Evolutionary conservation across 2,888 invertebrate species (phyloP).

Genomic region (Melolontha melolontha): DNA sequence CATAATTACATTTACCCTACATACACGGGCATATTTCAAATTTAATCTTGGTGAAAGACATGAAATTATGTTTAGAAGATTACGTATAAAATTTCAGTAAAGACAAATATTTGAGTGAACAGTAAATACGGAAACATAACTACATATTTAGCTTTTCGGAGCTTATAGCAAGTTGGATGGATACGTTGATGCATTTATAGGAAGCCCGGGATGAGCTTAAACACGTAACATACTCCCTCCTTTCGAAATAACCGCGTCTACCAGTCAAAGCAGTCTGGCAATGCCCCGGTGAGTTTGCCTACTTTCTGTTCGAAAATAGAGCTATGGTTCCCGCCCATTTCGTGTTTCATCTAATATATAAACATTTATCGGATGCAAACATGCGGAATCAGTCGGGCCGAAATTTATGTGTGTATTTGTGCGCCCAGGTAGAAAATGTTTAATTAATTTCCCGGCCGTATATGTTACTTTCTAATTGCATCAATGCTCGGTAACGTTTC

Average conservation of each 20-base stretch:
- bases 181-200: slow-evolving; percentile 2
- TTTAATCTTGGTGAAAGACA: too few relatives aligned
- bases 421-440: slow-evolving; percentile 43
- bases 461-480: slow-evolving; percentile 45
- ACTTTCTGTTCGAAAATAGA: slow-evolving; percentile 44
- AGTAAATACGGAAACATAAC: slow-evolving; percentile 11
- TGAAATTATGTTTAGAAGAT: too few relatives aligned
- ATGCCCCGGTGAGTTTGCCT: slow-evolving; percentile 42
- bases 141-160: slow-evolving; percentile 11
- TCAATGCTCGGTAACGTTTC: slow-evolving; percentile 33
- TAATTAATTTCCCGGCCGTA: slow-evolving; percentile 45
- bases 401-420: slow-evolving; percentile 42
- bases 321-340: slow-evolving; percentile 45
- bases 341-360: slow-evolving; percentile 48
- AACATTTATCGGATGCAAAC: slow-evolving; percentile 49
- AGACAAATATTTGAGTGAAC: slow-evolving; percentile 23
- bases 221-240: slow-evolving; percentile 9
- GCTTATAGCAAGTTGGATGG: not conserved
- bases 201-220: slow-evolving; percentile 5
- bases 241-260: slow-evolving; percentile 14
- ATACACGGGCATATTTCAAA: too few relatives aligned
- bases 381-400: slow-evolving; percentile 43
- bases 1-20: too few relatives aligned
- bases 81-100: slow-evolving; percentile 8
- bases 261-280: slow-evolving; percentile 23